Conservation (phyloP, 2,888 invertebrate genomes). For the Cerastis leucographa region DNA sequence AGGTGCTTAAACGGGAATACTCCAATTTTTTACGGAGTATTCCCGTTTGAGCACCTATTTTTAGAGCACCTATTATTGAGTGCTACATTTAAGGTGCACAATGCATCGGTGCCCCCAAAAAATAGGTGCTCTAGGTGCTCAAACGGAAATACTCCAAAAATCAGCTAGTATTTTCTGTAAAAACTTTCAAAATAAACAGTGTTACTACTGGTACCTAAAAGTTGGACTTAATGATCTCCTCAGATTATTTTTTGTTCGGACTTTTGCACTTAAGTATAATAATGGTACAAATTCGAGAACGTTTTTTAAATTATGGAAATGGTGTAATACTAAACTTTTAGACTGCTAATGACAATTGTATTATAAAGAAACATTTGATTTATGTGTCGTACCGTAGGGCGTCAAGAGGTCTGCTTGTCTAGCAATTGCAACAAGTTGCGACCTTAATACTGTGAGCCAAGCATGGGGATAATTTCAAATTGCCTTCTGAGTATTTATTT, state of each 20-base stretch:
- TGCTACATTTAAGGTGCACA: too few species aligned
- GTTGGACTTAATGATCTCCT: conserved; percentile 16
- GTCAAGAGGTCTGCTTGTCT: background rate
- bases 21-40: too few species aligned
- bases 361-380: background rate
- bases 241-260: conserved; percentile 10
- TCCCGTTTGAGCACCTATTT: too few species aligned
- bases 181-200: conserved; percentile 13
- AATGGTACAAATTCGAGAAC: background rate
- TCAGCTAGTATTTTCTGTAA: background rate
- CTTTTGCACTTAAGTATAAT: conserved; percentile 4
- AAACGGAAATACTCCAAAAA: too few species aligned
- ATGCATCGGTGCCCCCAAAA: too few species aligned
- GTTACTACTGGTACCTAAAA: conserved; percentile 16
- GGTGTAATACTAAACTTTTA: background rate
- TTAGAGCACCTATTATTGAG: too few species aligned
- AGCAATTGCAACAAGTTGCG: background rate
- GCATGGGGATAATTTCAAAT: background rate
- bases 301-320: background rate
- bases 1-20: too few species aligned
- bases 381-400: background rate
- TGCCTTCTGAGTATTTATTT: background rate
- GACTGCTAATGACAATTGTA: background rate
- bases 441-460: background rate
- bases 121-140: too few species aligned